phyloP scores from a whole-genome alignment of 2,113 vertebrate genomes.

The Alouatta palliata region DNA sequence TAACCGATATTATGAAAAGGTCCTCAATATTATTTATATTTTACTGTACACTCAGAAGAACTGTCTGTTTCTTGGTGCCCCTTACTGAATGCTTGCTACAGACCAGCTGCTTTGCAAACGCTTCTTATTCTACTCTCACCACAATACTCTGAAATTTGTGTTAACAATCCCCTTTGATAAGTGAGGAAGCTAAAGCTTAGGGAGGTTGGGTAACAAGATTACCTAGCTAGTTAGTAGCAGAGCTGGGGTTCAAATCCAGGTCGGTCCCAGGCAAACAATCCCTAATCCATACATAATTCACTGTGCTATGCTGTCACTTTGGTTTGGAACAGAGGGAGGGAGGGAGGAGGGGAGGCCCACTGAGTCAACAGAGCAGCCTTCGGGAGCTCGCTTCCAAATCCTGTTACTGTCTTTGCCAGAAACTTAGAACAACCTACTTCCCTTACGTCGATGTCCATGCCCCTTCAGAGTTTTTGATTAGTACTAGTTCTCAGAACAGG shows the following conservation, averaged over 20 bases:
- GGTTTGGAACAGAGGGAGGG: neutral
- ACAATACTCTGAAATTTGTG: neutral
- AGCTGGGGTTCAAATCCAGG: neutral
- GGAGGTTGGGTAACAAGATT: neutral
- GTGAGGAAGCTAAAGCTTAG: neutral
- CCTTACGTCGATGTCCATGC: neutral
- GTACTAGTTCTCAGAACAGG: conserved; percentile 4
- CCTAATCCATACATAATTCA: neutral
- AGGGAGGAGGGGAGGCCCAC: neutral
- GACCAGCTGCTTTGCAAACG: neutral
- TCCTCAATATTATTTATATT: neutral
- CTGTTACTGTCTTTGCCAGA: neutral
- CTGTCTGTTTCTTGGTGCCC: neutral
- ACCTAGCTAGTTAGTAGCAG: neutral
- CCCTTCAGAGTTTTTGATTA: neutral
- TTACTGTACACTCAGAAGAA: neutral
- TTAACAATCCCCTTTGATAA: neutral
- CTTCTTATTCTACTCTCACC: neutral
- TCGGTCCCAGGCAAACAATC: neutral
- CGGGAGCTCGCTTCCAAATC: neutral
- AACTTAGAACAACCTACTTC: neutral
- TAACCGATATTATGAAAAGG: neutral
- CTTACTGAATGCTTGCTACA: neutral
- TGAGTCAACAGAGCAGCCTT: neutral
- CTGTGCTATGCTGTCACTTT: neutral